Evolutionary conservation across 2,888 invertebrate species (phyloP).

Genomic region (Esperia sulphurella): DNA sequence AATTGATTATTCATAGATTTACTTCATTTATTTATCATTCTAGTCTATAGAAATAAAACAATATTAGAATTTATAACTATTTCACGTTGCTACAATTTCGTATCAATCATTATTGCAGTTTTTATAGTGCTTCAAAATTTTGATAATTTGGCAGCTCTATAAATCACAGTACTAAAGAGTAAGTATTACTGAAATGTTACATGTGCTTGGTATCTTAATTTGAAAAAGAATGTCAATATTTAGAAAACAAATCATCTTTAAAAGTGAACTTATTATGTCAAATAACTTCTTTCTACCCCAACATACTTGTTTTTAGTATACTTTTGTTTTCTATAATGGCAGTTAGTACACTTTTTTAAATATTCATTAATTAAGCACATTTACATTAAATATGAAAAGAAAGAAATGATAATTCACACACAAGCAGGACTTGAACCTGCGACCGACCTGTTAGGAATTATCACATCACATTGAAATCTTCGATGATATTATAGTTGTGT

Average conservation of each 20-base stretch:
- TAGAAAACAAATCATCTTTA: no score
- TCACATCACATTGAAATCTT: no score
- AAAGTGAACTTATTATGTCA: not conserved
- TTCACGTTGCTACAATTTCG: constrained; percentile 6
- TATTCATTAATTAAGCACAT: constrained; percentile 38
- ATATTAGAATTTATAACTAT: constrained; percentile 1
- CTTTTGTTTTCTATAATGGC: constrained; percentile 46
- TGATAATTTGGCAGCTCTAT: constrained; percentile 36
- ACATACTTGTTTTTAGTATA: not conserved
- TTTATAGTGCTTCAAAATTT: constrained; percentile 3
- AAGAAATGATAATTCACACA: no score
- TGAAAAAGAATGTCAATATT: no score
- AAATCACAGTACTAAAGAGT: constrained; percentile 19
- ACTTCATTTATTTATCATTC: constrained; percentile 7
- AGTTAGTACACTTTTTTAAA: constrained; percentile 63
- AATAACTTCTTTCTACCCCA: no score
- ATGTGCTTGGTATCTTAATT: no score
- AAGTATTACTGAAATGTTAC: not conserved
- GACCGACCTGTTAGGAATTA: no score
- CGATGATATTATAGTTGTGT: no score
- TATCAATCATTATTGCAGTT: constrained; percentile 8
- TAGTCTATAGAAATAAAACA: constrained; percentile 12
- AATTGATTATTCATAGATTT: constrained; percentile 2
- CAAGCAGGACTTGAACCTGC: no score
- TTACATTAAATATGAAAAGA: constrained; percentile 18